Conservation (phyloP, 2,797 vertebrate species). For the Smutsia gigantea region DNA sequence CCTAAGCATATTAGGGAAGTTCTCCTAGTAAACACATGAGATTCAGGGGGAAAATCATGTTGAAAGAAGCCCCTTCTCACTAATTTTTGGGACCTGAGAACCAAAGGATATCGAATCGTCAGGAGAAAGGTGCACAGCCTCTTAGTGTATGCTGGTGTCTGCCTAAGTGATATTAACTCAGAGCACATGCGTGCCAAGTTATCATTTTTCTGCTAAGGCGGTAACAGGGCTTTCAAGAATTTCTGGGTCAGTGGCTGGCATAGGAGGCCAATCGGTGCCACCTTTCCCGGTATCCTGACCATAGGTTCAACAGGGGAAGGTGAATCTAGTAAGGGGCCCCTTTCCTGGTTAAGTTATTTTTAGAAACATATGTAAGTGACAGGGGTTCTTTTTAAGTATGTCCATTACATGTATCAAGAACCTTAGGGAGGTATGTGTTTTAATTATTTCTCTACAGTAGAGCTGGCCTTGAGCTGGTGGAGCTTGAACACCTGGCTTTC, state of each 20-base stretch:
- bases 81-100: neutral
- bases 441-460: neutral
- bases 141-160: neutral
- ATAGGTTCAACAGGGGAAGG: neutral
- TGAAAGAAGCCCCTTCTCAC: neutral
- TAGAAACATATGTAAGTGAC: slow-evolving; percentile 9
- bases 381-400: neutral
- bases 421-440: neutral
- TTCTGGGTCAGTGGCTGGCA: neutral
- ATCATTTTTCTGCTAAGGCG: neutral
- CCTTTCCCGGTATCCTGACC: neutral
- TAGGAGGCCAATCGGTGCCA: neutral
- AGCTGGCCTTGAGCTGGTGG: neutral
- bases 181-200: neutral
- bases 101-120: neutral
- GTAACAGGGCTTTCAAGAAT: neutral
- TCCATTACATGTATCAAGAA: slow-evolving; percentile 8
- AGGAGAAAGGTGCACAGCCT: neutral
- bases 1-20: neutral
- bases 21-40: neutral
- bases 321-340: neutral
- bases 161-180: neutral
- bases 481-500: neutral
- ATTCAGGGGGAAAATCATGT: neutral
- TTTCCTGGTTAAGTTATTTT: slow-evolving; percentile 29